phyloP scores from a whole-genome alignment of 1,140 invertebrate species.

The Atta cephalotes region DNA sequence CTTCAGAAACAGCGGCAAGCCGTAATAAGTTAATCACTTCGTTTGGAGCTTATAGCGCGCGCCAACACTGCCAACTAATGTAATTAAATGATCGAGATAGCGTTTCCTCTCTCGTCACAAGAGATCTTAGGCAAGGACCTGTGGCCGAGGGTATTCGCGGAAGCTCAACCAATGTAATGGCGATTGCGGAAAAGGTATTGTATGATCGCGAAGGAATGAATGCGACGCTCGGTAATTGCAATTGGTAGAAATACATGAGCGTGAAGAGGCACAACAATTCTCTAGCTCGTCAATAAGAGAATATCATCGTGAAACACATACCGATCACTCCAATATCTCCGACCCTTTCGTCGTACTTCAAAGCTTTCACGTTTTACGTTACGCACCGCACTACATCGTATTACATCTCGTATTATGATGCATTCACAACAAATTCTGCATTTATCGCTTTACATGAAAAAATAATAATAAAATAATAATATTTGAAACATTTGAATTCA shows the following conservation, averaged over 20 bases:
- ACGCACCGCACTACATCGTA: constrained; percentile 68
- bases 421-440: constrained; percentile 47
- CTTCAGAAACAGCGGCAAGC: constrained; percentile 73
- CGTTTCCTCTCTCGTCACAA: neutral
- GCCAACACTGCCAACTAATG: constrained; percentile 58
- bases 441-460: neutral
- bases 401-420: constrained; percentile 69
- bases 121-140: neutral
- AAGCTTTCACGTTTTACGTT: constrained; percentile 72
- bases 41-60: constrained; percentile 58
- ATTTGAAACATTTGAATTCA: neutral
- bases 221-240: constrained; percentile 30
- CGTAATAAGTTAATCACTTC: constrained; percentile 73
- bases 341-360: constrained; percentile 70
- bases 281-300: constrained; percentile 62
- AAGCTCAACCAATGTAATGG: neutral
- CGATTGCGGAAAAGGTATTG: constrained; percentile 24
- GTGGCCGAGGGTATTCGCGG: constrained; percentile 12
- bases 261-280: constrained; percentile 49
- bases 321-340: constrained; percentile 73
- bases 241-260: constrained; percentile 46
- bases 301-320: constrained; percentile 63
- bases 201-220: neutral
- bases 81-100: constrained; percentile 69
- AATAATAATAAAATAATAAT: neutral